Percentiles rank a stretch among this genome's conserved stretches.
Evolutionary conservation across 1,140 invertebrate genomes (phyloP).

Genomic region (Ceratosolen solmsi): DNA sequence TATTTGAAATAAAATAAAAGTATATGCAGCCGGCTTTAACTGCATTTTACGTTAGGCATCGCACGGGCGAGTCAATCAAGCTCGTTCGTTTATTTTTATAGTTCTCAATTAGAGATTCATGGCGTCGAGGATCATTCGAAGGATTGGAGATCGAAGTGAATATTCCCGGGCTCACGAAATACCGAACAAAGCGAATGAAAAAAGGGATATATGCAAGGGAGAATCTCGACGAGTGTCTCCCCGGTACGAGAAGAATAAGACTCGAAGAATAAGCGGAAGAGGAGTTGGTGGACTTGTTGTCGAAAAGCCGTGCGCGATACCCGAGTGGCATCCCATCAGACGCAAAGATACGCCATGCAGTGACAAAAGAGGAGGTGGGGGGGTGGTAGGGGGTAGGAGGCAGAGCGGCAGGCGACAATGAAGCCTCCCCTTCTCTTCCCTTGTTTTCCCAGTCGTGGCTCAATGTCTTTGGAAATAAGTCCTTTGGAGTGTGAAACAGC

Average conservation of each 20-base stretch:
- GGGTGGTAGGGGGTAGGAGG: slow-evolving; percentile 51
- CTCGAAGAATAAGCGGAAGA: no score
- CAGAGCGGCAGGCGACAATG: slow-evolving; percentile 55
- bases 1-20: no score
- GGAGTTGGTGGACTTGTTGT: slow-evolving; percentile 17
- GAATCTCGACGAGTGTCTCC: slow-evolving; percentile 19
- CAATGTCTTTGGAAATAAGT: slow-evolving; percentile 60
- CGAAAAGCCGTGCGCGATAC: slow-evolving; percentile 39
- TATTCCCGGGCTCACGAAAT: slow-evolving; percentile 38
- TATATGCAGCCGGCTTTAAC: neutral
- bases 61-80: neutral
- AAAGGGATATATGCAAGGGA: slow-evolving; percentile 14
- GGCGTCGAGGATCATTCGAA: neutral
- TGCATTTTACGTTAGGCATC: neutral
- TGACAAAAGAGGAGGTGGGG: slow-evolving; percentile 19
- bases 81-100: slow-evolving; percentile 10
- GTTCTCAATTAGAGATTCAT: neutral
- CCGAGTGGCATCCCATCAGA: slow-evolving; percentile 48
- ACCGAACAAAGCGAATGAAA: slow-evolving; percentile 27
- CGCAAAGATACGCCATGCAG: slow-evolving; percentile 51
- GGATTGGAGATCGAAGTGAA: slow-evolving; percentile 50
- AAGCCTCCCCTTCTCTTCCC: slow-evolving; percentile 42
- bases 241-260: neutral
- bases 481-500: slow-evolving; percentile 54
- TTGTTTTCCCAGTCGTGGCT: neutral